Evolutionary conservation across 2,113 vertebrate species (phyloP).

Genomic region (Myrmecophaga tridactyla): DNA sequence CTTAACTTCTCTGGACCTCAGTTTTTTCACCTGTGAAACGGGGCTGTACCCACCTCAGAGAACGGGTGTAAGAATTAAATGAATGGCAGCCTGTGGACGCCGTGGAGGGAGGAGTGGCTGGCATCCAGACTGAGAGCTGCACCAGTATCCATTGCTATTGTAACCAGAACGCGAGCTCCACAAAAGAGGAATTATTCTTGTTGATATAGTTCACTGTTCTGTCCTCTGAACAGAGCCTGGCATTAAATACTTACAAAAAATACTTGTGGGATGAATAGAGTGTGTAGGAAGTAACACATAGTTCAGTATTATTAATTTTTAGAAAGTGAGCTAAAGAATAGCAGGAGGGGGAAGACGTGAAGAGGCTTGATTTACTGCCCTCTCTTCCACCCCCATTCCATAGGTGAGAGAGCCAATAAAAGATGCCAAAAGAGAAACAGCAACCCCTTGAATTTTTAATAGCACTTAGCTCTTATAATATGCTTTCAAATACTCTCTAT

Average conservation of each 20-base stretch:
- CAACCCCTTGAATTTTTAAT: background rate
- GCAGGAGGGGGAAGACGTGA: background rate
- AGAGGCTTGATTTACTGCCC: background rate
- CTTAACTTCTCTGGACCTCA: background rate
- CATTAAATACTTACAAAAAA: background rate
- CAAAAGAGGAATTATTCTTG: background rate
- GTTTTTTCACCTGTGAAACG: background rate
- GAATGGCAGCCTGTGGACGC: background rate
- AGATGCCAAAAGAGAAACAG: background rate
- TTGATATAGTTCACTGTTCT: background rate
- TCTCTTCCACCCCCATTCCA: background rate
- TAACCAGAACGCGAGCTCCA: background rate
- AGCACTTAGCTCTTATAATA: background rate
- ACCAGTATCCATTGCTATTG: rapidly evolving
- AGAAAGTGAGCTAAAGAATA: background rate
- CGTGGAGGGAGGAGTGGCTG: background rate
- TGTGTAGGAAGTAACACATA: background rate
- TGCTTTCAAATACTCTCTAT: background rate
- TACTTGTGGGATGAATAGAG: background rate
- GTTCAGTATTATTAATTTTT: background rate
- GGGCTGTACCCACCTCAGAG: background rate
- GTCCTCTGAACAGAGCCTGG: background rate
- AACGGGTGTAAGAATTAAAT: background rate
- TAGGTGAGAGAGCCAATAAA: background rate
- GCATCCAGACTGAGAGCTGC: rapidly evolving